Conservation (phyloP, 2,113 vertebrate species). For the Lucifuga dentata region DNA sequence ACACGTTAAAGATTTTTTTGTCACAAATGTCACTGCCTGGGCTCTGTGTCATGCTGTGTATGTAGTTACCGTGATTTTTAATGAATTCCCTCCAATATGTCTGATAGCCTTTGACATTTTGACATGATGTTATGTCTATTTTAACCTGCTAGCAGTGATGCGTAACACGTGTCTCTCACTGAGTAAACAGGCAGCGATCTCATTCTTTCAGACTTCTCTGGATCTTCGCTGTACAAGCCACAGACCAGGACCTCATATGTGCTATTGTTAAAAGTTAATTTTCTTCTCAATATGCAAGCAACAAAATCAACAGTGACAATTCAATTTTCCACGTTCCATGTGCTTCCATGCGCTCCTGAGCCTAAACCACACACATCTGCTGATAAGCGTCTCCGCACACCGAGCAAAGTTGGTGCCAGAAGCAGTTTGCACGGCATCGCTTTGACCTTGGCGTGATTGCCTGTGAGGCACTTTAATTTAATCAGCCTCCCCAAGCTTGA, state of each 20-base stretch:
- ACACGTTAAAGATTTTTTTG: too few relatives aligned
- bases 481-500: conserved; percentile 79
- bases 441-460: conserved; percentile 84
- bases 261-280: conserved; percentile 71
- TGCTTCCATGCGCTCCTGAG: conserved; percentile 41
- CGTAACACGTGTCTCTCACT: neutral
- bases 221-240: conserved; percentile 42
- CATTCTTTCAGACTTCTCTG: conserved; percentile 20
- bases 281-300: conserved; percentile 63
- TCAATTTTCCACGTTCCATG: conserved; percentile 77
- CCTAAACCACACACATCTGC: conserved; percentile 69
- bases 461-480: conserved; percentile 84
- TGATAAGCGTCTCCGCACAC: conserved; percentile 68
- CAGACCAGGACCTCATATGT: conserved; percentile 57
- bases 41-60: too few relatives aligned
- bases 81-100: too few relatives aligned
- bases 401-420: conserved; percentile 74
- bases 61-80: too few relatives aligned
- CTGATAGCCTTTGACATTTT: too few relatives aligned
- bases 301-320: conserved; percentile 81
- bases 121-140: neutral
- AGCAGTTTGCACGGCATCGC: conserved; percentile 74
- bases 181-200: neutral
- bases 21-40: too few relatives aligned
- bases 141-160: neutral